phyloP scores from a whole-genome alignment of 2,113 vertebrate genomes.

The Crocuta crocuta region DNA sequence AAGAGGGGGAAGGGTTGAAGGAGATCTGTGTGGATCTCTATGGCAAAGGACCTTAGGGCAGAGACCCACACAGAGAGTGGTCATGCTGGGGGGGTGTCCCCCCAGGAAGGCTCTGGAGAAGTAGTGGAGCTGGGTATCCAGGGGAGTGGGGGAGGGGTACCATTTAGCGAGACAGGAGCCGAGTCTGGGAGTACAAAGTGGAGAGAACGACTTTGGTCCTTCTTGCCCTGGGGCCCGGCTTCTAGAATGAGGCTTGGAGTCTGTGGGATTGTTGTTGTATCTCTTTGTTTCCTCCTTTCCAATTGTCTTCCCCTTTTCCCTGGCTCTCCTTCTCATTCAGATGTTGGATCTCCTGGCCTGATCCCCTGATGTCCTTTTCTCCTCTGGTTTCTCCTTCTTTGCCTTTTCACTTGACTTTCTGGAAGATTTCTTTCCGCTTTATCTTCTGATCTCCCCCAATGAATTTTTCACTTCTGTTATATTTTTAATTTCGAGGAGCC shows the following conservation, averaged over 20 bases:
- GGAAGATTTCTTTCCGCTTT: background rate
- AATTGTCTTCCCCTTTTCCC: background rate
- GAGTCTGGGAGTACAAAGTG: rapidly evolving
- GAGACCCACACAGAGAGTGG: background rate
- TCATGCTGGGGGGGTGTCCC: too few relatives aligned
- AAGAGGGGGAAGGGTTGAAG: too few relatives aligned
- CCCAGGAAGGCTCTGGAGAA: background rate
- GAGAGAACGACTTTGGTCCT: background rate
- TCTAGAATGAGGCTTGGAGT: background rate
- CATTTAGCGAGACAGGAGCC: background rate
- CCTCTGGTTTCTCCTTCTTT: background rate
- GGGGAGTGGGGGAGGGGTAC: background rate
- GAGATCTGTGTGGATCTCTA: background rate
- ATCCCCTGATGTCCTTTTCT: background rate
- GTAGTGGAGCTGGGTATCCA: background rate
- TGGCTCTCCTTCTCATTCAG: background rate
- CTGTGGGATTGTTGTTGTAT: background rate
- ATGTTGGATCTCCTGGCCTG: background rate
- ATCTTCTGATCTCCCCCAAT: background rate
- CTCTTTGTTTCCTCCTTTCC: background rate
- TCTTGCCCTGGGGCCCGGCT: background rate
- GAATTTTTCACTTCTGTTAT: background rate
- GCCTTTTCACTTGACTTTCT: background rate
- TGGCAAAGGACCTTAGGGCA: background rate
- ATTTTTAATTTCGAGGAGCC: slow-evolving; percentile 6